Evolutionary conservation across 1,140 invertebrate species (phyloP).

Genomic region (Pogonognathellus flavescens): DNA sequence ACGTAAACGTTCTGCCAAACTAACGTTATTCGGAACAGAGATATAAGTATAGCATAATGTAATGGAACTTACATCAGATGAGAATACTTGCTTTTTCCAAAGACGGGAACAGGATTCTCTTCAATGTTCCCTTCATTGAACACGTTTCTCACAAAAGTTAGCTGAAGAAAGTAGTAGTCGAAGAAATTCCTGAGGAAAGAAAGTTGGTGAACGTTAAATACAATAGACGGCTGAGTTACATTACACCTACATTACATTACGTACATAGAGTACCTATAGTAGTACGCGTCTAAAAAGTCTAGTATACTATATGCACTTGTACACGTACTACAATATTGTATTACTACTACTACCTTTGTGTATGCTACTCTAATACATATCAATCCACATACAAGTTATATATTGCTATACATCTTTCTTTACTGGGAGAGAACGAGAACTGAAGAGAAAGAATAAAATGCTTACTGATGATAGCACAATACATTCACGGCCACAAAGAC

Average conservation of each 20-base stretch:
- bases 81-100: neutral
- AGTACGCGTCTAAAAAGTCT: no score
- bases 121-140: slow-evolving; percentile 47
- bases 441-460: neutral
- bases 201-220: slow-evolving; percentile 43
- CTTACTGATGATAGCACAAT: slow-evolving; percentile 14
- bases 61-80: neutral
- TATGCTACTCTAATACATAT: no score
- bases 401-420: no score
- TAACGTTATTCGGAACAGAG: no score
- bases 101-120: slow-evolving; percentile 19
- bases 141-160: slow-evolving; percentile 48
- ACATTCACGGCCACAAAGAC: slow-evolving; percentile 3
- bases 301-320: no score
- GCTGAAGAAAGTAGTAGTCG: slow-evolving; percentile 37
- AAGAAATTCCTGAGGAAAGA: slow-evolving; percentile 31
- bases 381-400: no score
- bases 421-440: no score
- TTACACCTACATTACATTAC: slow-evolving; percentile 31
- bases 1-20: no score
- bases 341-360: no score
- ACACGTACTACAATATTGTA: no score
- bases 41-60: neutral
- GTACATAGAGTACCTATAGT: neutral
- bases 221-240: slow-evolving; percentile 40